phyloP scores from a whole-genome alignment of 2,113 vertebrate genomes.

The Thunnus thynnus region DNA sequence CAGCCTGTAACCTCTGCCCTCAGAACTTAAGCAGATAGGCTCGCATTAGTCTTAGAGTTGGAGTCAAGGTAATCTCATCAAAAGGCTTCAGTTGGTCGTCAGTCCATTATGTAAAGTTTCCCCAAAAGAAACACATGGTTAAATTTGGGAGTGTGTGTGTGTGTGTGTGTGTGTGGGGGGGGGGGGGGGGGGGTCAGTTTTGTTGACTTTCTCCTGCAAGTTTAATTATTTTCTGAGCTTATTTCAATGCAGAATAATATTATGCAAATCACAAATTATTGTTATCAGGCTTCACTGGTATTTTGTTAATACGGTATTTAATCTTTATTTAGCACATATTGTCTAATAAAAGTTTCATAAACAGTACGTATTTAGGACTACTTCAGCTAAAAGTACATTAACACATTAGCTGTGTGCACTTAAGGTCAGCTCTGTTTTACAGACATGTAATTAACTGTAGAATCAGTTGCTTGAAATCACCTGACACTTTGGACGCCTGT shows the following conservation, averaged over 20 bases:
- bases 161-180: no score
- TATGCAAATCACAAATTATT: slow-evolving; percentile 18
- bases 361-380: slow-evolving; percentile 11
- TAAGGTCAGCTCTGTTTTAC: slow-evolving; percentile 54
- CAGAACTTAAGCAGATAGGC: slow-evolving; percentile 51
- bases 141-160: background rate
- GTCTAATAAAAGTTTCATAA: slow-evolving; percentile 16
- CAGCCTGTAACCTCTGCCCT: slow-evolving; percentile 45
- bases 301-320: slow-evolving; percentile 4
- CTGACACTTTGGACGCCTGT: slow-evolving; percentile 47
- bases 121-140: slow-evolving; percentile 8
- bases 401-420: slow-evolving; percentile 42
- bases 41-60: slow-evolving; percentile 35
- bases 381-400: slow-evolving; percentile 45
- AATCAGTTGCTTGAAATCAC: slow-evolving; percentile 67
- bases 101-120: slow-evolving; percentile 29
- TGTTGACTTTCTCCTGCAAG: background rate
- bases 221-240: slow-evolving; percentile 27
- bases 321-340: slow-evolving; percentile 16
- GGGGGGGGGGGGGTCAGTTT: background rate
- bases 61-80: slow-evolving; percentile 55
- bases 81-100: slow-evolving; percentile 32
- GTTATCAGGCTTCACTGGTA: background rate
- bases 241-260: slow-evolving; percentile 21
- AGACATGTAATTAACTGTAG: slow-evolving; percentile 69